Base-by-base conservation (phyloP, 2,113 vertebrate species). In the Nycticryphes semicollaris region DNA sequence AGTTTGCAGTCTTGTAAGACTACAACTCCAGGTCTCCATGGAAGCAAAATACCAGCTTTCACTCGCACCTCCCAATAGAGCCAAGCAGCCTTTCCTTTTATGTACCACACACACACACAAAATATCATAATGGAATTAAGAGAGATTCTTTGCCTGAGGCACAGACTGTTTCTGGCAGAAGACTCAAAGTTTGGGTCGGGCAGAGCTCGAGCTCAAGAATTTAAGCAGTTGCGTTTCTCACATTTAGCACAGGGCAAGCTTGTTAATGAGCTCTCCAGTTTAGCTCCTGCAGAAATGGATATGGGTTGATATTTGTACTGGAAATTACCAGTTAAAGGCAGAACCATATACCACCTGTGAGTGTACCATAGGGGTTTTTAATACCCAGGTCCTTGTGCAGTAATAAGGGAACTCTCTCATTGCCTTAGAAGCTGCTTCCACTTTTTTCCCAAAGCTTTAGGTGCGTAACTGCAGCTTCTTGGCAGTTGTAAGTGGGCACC, bases 21-120 rank as follows among this genome's bases (percentile, higher is more conserved):
- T 72, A 41, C 28, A 59, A 37, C 64, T 84, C 83, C 76, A 41
- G 73, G 84, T 92, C 89, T 94, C 96, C 91, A 89, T 94, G 91
- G 93, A 94, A 96, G 95, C 96, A 90, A 87, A 96, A 80, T 9
- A 69, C 39, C 87, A 72, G 93, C 60, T 86, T 93, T 59, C 74
- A 31, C 72, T 87, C 70, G 78, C 72, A 88, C 90, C 92, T 90
- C 82, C 67, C 69, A 86, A 85, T 67, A 82, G 84, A 92, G 59
- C 67, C 25, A 24, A 87, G 78, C 82, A 86, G 89, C 83, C n/a
- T 84, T 87, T 53, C 73, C 83, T 77, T 95, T 73, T 28, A 57
- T 22, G 17, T 45, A 41, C n/a, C 83, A 54, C 24, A 75, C 39
- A 39, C 39, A 39, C 39, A 39, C 39, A 67, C 72, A 50, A 50